These are phyloP conservation scores for Atta texana DNA, from an alignment of 1,140 invertebrate genomes.

Conservation along the genomic window DNA sequence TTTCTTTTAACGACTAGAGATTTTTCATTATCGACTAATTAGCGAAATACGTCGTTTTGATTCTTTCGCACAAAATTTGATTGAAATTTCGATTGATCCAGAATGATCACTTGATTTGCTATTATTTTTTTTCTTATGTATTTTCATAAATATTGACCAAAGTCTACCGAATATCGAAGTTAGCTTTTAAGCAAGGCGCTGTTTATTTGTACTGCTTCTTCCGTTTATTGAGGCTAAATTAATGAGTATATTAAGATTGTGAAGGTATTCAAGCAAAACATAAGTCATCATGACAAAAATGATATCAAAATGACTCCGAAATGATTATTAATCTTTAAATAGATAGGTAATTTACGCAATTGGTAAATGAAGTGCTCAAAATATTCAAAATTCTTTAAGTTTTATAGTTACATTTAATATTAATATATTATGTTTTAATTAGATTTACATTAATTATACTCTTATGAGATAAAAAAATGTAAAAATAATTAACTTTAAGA, in stretches of 20 bases:
- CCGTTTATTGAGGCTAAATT: neutral
- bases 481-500: no score
- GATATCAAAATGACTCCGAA: no score
- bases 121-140: neutral
- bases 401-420: no score
- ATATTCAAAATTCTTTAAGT: no score
- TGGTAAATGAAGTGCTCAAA: no score
- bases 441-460: no score
- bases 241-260: slow-evolving; percentile 3
- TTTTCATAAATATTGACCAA: neutral
- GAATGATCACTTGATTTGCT: neutral
- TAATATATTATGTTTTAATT: no score
- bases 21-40: slow-evolving; percentile 72
- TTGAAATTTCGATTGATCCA: slow-evolving; percentile 68
- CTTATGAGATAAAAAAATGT: no score
- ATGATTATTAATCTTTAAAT: no score
- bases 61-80: slow-evolving; percentile 63
- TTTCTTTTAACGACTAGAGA: slow-evolving; percentile 72
- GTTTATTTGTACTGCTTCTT: neutral
- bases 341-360: no score
- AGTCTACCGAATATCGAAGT: slow-evolving; percentile 12
- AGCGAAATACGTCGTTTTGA: slow-evolving; percentile 63
- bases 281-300: no score
- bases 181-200: neutral
- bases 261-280: no score